Evolutionary conservation across 2,113 vertebrate species (phyloP).

Genomic region (Deroptyus accipitrinus): DNA sequence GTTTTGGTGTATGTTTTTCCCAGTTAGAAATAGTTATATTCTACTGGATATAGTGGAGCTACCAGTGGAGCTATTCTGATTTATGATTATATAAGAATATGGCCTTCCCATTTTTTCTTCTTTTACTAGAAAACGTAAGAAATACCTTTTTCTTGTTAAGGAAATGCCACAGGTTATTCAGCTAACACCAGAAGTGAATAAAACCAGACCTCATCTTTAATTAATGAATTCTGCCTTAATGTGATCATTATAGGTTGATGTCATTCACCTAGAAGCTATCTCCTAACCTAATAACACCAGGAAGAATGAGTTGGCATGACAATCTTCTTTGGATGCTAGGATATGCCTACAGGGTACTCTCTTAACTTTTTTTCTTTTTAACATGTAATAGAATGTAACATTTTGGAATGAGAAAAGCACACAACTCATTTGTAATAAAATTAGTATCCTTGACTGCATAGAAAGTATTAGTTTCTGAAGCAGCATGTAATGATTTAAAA

Average conservation of each 20-base stretch:
- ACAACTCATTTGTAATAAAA: constrained; percentile 25
- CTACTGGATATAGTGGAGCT: neutral
- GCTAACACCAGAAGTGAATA: constrained; percentile 22
- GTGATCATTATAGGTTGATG: constrained; percentile 30
- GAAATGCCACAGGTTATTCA: constrained; percentile 47
- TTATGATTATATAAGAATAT: neutral
- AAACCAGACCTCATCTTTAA: constrained; percentile 56
- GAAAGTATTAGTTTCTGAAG: neutral
- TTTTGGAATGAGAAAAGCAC: constrained; percentile 20
- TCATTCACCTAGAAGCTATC: constrained; percentile 10
- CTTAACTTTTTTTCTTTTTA: neutral
- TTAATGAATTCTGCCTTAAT: constrained; percentile 45
- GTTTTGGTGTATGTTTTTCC: neutral
- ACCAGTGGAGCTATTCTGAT: neutral
- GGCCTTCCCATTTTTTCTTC: neutral
- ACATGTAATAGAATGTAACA: constrained; percentile 11
- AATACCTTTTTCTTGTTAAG: constrained; percentile 16
- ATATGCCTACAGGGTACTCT: neutral
- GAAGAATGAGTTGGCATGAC: constrained; percentile 29
- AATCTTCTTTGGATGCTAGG: constrained; percentile 30
- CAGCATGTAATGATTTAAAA: neutral
- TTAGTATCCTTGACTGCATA: neutral
- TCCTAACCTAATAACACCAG: constrained; percentile 3
- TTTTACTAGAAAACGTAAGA: neutral
- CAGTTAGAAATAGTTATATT: neutral